phyloP scores from a whole-genome alignment of 2,888 invertebrate species.

The Cheilosia pagana region DNA sequence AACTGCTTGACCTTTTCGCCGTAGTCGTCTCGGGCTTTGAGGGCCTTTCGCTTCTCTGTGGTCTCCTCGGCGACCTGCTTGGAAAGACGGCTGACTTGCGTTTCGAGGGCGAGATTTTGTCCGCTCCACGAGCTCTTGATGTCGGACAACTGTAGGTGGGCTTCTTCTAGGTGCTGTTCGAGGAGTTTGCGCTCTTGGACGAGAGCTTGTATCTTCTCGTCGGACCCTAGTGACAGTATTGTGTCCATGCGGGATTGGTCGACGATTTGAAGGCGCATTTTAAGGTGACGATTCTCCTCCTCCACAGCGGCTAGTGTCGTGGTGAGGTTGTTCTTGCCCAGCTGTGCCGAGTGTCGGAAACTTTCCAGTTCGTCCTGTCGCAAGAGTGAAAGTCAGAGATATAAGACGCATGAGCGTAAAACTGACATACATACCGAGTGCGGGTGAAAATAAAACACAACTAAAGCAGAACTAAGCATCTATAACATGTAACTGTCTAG shows the following conservation, averaged over 20 bases:
- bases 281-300: conserved; percentile 89
- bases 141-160: conserved; percentile 93
- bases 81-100: conserved; percentile 93
- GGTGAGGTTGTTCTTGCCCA: conserved; percentile 88
- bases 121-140: conserved; percentile 97
- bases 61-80: conserved; percentile 94
- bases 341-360: conserved; percentile 89
- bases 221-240: conserved; percentile 79
- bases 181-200: conserved; percentile 87
- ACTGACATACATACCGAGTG: conserved; percentile 54
- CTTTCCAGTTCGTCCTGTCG: conserved; percentile 91
- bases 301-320: conserved; percentile 89
- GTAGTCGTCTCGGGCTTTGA: conserved; percentile 88
- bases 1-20: conserved; percentile 85
- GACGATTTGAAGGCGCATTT: conserved; percentile 83
- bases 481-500: conserved; percentile 16
- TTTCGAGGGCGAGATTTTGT: conserved; percentile 93
- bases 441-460: conserved; percentile 53
- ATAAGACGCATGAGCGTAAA: neutral
- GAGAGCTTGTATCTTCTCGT: conserved; percentile 85
- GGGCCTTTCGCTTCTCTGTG: conserved; percentile 90
- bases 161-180: conserved; percentile 91
- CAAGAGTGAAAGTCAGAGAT: neutral
- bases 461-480: conserved; percentile 38
- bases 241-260: conserved; percentile 81